phyloP scores from a whole-genome alignment of 2,113 vertebrate genomes.

The Piliocolobus tephrosceles region DNA sequence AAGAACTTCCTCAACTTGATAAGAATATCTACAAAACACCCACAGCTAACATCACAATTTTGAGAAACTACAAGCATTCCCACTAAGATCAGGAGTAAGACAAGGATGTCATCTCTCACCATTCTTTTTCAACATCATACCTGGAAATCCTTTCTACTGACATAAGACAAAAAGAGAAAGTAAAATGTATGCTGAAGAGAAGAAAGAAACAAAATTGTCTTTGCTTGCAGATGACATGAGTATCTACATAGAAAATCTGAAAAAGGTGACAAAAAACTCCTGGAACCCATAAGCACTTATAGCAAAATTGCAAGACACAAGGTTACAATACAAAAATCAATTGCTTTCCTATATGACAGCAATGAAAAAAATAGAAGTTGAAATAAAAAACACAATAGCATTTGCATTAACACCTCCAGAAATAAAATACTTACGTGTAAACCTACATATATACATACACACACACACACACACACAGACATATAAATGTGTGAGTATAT shows the following conservation, averaged over 20 bases:
- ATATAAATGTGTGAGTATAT: no score
- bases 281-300: neutral
- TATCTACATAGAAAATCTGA: neutral
- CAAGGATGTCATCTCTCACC: neutral
- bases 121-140: neutral
- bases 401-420: neutral
- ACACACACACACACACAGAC: no score
- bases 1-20: neutral
- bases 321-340: neutral
- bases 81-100: neutral
- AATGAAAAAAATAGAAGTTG: neutral
- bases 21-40: neutral
- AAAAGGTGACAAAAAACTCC: neutral
- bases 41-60: neutral
- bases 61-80: neutral
- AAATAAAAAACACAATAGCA: neutral
- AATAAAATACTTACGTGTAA: neutral
- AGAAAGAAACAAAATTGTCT: neutral
- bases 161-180: neutral
- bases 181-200: neutral
- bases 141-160: neutral
- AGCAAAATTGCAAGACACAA: neutral
- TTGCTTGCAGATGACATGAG: neutral
- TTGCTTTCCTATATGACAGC: neutral
- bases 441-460: neutral